Conservation (phyloP, 2,113 vertebrate species). For the Percopsis transmontana region DNA sequence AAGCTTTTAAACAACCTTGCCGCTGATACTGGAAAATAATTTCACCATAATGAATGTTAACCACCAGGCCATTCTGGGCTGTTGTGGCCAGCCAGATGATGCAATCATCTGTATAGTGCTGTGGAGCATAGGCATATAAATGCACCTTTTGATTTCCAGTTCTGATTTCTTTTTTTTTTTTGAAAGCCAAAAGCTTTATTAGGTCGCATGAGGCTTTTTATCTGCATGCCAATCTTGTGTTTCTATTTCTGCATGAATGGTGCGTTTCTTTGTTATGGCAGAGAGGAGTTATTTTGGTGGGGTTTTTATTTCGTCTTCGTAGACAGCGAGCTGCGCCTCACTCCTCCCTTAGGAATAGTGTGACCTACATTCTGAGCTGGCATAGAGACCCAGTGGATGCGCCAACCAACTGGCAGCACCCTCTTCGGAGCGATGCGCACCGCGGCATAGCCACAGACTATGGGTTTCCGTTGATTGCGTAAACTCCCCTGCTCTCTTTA, state of each 20-base stretch:
- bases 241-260: conserved; percentile 20
- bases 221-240: neutral
- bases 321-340: conserved; percentile 29
- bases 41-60: neutral
- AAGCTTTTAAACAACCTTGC: neutral
- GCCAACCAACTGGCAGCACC: conserved; percentile 60
- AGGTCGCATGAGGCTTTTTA: neutral
- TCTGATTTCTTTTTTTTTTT: neutral
- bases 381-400: conserved; percentile 54
- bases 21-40: neutral
- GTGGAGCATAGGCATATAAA: neutral
- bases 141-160: neutral
- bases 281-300: conserved; percentile 57
- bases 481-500: conserved; percentile 48
- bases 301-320: conserved; percentile 42
- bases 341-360: conserved; percentile 53
- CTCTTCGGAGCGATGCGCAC: conserved; percentile 30
- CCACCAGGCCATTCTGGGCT: neutral
- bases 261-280: conserved; percentile 56
- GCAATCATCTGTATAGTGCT: neutral
- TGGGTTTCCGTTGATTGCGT: conserved; percentile 69
- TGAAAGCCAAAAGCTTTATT: neutral
- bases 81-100: neutral
- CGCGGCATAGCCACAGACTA: conserved; percentile 42
- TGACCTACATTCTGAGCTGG: conserved; percentile 79